Conservation (phyloP, 2,888 invertebrate genomes). For the Apodemia zela region DNA sequence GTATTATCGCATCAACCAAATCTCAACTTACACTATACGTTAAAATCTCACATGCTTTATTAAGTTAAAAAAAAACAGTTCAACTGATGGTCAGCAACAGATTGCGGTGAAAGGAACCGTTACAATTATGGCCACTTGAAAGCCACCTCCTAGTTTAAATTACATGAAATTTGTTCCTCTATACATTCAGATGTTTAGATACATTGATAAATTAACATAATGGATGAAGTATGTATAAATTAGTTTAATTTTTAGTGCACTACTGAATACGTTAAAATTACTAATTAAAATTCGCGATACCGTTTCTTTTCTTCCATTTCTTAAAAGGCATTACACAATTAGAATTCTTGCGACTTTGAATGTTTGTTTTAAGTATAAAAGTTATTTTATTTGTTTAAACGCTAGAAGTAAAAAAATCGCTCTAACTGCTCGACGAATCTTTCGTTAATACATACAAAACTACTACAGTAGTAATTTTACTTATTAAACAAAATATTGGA, state of each 20-base stretch:
- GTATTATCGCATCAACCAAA: conserved; percentile 73
- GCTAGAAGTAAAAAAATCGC: no score
- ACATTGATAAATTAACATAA: conserved; percentile 20
- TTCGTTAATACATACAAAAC: no score
- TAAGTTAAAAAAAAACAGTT: conserved; percentile 70
- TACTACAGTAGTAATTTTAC: no score
- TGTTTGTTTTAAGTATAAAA: no score
- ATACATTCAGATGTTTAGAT: conserved; percentile 16
- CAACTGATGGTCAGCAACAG: conserved; percentile 69
- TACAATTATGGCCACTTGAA: conserved; percentile 68
- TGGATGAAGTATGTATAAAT: conserved; percentile 10
- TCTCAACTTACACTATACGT: conserved; percentile 55
- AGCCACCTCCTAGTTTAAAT: conserved; percentile 56
- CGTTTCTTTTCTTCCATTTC: background rate
- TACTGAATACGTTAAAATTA: background rate
- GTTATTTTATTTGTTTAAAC: no score
- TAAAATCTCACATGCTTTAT: conserved; percentile 77
- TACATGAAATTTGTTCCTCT: conserved; percentile 33
- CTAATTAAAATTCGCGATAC: background rate
- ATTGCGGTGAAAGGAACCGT: conserved; percentile 79
- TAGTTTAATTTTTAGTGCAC: background rate
- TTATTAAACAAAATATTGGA: no score
- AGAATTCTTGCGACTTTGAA: no score
- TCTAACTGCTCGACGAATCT: no score
- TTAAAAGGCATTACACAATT: no score